Evolutionary conservation across 2,797 vertebrate species (phyloP).

Genomic region (Paramormyrops hopkinsi): DNA sequence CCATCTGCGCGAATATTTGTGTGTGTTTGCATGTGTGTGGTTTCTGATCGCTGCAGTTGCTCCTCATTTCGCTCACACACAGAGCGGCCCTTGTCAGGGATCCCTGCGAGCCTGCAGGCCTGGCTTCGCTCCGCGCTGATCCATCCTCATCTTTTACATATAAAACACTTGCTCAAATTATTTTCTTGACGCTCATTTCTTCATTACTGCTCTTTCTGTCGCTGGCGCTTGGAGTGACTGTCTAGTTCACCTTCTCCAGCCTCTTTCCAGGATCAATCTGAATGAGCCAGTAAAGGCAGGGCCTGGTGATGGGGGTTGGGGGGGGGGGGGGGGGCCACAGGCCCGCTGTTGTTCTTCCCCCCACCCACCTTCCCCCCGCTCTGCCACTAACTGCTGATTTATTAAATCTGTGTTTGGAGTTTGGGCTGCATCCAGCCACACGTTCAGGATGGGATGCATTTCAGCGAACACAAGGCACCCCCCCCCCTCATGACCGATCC

Average conservation of each 20-base stretch:
- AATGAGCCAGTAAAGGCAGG: constrained; percentile 16
- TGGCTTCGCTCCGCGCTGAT: constrained; percentile 55
- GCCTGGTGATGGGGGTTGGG: neutral
- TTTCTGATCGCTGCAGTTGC: constrained; percentile 62
- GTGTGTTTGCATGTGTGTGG: neutral
- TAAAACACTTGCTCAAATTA: constrained; percentile 71
- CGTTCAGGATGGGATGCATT: constrained; percentile 30
- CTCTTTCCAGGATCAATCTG: constrained; percentile 59
- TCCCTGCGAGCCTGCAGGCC: constrained; percentile 45
- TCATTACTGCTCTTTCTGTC: constrained; percentile 45
- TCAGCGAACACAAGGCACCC: neutral
- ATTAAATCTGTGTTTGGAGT: constrained; percentile 51
- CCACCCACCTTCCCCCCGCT: too few relatives aligned
- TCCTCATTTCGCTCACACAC: constrained; percentile 64
- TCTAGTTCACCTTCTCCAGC: constrained; percentile 47
- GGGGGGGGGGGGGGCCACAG: constrained; percentile 6
- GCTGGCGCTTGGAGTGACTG: constrained; percentile 55
- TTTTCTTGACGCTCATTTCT: constrained; percentile 60
- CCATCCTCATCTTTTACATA: constrained; percentile 65
- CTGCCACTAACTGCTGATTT: constrained; percentile 33
- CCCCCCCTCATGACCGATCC: neutral
- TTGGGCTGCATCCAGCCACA: constrained; percentile 43
- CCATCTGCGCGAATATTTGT: constrained; percentile 16
- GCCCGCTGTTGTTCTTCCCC: neutral
- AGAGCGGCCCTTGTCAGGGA: constrained; percentile 51